These are phyloP conservation scores for Jordanella pulchra DNA, from an alignment of 2,797 vertebrate species.

Conservation along the genomic window DNA sequence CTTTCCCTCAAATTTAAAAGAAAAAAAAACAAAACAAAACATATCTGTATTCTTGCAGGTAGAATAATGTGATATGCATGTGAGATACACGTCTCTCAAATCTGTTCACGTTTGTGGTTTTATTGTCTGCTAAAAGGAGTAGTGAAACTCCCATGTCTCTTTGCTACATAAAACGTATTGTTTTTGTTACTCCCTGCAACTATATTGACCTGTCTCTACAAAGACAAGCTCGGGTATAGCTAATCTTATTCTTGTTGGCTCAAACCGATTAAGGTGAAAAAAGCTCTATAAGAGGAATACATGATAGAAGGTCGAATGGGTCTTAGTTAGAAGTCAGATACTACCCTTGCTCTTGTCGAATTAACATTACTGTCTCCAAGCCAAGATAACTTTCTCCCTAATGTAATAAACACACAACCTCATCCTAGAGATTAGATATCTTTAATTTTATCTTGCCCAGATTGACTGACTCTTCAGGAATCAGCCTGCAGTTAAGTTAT, in stretches of 20 bases:
- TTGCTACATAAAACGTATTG: not conserved
- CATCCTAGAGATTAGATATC: not conserved
- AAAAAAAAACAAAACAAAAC: not conserved
- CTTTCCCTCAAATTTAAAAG: not conserved
- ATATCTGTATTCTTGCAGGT: not conserved
- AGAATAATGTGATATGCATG: not conserved
- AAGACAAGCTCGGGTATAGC: not conserved
- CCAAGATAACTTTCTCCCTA: not conserved
- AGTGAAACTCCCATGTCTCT: not conserved
- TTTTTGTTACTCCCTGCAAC: not conserved
- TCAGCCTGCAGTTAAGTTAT: not conserved
- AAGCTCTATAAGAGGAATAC: not conserved
- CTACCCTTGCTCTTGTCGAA: not conserved
- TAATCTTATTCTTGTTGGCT: not conserved
- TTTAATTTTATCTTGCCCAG: not conserved
- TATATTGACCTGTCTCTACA: not conserved
- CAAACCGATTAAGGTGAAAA: not conserved
- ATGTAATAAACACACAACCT: not conserved
- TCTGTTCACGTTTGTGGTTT: not conserved
- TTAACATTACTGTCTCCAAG: not conserved
- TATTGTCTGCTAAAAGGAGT: not conserved
- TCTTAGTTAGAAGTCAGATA: slow-evolving; percentile 1
- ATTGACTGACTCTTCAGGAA: slow-evolving; percentile 1
- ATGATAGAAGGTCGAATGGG: not conserved
- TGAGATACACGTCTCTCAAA: not conserved